Evolutionary conservation across 2,888 invertebrate genomes (phyloP), one percentile per base, ranked within the genome.

Genomic region (Eilema depressum): DNA sequence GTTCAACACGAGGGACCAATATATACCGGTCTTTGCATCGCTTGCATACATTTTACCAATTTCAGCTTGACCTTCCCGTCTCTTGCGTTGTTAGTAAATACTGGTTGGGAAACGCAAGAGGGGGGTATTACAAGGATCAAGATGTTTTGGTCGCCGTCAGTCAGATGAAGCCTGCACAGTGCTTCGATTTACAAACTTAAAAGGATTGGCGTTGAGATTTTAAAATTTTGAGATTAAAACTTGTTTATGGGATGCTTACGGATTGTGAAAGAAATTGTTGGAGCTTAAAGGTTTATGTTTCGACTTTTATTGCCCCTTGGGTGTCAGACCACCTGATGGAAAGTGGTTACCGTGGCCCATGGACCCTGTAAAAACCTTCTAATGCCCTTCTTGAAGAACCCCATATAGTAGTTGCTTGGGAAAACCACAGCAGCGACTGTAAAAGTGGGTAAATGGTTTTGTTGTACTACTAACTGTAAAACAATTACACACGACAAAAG

Each of bases 101-200:
- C 85, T 81, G 82, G 86, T 86, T 84, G 81, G 77, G 67, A 78
- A 74, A 76, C 72, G 80, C 41, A 70, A 68, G 64, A 63, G 65
- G 30, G 77, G 64, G 74, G 60, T 73, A 69, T 65, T 72, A 74
- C 64, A 68, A 37, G 74, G 83, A 1, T 85, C 89, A 81, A 78
- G 69, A 61, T 64, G 65, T 86, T 86, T 75, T 85, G 88, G 86
- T 41, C 72, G 68, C 66, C 81, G 88, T 89, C 91, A 87, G 81
- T 86, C 87, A 88, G 85, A 89, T 89, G 89, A 89, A 90, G 88
- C 87, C 85, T 90, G 87, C 86, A 87, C 87, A 88, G 85, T 88
- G 84, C 83, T 83, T 86, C 88, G 85, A 90, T 91, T 89, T 91
- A 88, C 87, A 89, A 89, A 90, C 85, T 89, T 89, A 86, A 91